Percentiles rank a stretch among this genome's conserved stretches.
phyloP scores from a whole-genome alignment of 2,113 vertebrate genomes.

The Forbesichthys agassizii region DNA sequence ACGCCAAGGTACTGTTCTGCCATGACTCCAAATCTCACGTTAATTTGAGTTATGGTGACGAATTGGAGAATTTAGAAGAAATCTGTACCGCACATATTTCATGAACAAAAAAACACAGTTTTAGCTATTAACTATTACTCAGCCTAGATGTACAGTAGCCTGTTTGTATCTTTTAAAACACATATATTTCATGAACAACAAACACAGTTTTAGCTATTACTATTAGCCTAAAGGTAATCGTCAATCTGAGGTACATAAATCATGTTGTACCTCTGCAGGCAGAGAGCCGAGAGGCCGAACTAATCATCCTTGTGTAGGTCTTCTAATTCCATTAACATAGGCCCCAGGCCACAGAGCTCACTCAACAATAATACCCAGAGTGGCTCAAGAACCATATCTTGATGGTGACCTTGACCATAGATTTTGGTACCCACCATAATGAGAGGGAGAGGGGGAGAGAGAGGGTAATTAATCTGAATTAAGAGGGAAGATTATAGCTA shows the following conservation, averaged over 20 bases:
- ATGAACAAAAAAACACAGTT: neutral
- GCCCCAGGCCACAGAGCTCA: conserved; percentile 18
- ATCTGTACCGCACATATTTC: neutral
- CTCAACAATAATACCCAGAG: conserved; percentile 19
- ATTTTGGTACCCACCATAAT: neutral
- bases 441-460: conserved; percentile 9
- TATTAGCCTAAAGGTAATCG: neutral
- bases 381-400: neutral
- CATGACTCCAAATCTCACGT: neutral
- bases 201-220: too few species aligned
- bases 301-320: conserved; percentile 5
- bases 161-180: too few species aligned
- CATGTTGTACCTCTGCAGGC: neutral
- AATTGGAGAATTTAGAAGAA: neutral
- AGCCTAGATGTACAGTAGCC: neutral
- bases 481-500: conserved; percentile 11
- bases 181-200: too few species aligned
- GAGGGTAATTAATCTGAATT: conserved; percentile 9
- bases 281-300: neutral
- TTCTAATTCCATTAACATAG: conserved; percentile 34
- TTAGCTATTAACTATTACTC: neutral
- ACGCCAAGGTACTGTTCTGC: conserved; percentile 83
- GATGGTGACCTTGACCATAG: conserved; percentile 8
- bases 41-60: neutral
- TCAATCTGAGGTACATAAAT: conserved; percentile 4